These are phyloP conservation scores for Drosophila setosimentum DNA, from an alignment of 2,888 invertebrate species.

Conservation along the genomic window DNA sequence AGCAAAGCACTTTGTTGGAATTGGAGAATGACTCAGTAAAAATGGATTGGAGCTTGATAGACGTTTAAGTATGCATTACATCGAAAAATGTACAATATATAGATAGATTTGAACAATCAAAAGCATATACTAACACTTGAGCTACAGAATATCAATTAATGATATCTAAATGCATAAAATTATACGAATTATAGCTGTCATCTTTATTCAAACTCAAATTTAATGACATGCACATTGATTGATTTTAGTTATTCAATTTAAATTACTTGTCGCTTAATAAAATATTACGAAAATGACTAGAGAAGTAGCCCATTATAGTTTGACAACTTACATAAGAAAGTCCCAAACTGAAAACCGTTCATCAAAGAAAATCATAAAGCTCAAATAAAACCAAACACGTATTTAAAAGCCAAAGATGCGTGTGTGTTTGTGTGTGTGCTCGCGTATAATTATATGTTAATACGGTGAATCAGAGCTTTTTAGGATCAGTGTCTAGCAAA, in stretches of 20 bases:
- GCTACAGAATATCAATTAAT: background rate
- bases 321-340: slow-evolving; percentile 22
- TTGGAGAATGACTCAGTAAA: slow-evolving; percentile 29
- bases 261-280: slow-evolving; percentile 9
- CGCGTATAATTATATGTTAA: too few relatives aligned
- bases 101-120: background rate
- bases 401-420: slow-evolving; percentile 5
- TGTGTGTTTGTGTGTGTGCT: background rate
- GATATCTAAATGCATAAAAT: background rate
- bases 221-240: background rate
- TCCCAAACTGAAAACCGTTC: slow-evolving; percentile 4
- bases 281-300: background rate
- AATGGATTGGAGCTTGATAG: slow-evolving; percentile 4
- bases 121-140: too few relatives aligned
- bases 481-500: too few relatives aligned
- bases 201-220: background rate
- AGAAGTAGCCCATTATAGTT: slow-evolving; percentile 18
- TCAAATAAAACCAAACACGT: background rate
- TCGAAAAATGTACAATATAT: background rate
- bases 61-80: background rate
- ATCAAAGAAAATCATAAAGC: background rate
- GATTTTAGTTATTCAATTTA: background rate
- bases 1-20: slow-evolving; percentile 13
- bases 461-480: too few relatives aligned
- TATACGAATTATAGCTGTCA: background rate